Evolutionary conservation across 1,140 invertebrate genomes (phyloP), one percentile per base, ranked within the genome.

Genomic region (Lethocerus indicus): DNA sequence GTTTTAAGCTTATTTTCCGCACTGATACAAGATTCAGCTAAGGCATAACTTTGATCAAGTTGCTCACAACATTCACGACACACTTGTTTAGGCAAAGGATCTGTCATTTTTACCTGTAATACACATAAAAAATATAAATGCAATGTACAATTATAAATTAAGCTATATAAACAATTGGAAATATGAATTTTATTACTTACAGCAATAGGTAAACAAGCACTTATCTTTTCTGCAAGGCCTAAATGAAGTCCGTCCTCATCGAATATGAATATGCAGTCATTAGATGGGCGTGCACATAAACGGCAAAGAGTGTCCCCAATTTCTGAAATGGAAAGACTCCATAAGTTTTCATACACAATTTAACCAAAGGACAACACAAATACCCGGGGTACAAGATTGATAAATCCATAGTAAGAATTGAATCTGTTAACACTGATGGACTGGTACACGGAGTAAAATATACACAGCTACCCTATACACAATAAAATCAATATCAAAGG

Each of bases 211-310:
- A 81, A 66, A 63, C 81, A 81, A 55, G 72, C 72, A 63, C 80
- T 81, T 52, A 82, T 82, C 70, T 81, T 82, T 54, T 80, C 76
- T 14, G 77, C 75, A 41, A 82, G 69, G 57, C 71, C 72, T 61
- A 79, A 67, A 54, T 76, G 73, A 56, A 74, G 71, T 45, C 78
- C 78, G 64, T 79, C 74, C 58, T 80, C 77, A 16, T 78, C 76
- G 80, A 61, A 82, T 79, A 63, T 81, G 76, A 56, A 81, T 72
- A 51, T 79, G 75, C 59, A 76, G 77, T 63, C 75, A 68, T 63
- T 80, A 26, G 28, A 51, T 1, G 46, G 27, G 0, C 16, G 78
- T 40, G 78, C 79, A 65, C 79, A 82, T 35, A 82, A 71, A 60
- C 79, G 73, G 64, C 79, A 81, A 60, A 81, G 27, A n/a, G 32